phyloP scores from a whole-genome alignment of 2,888 invertebrate genomes.

The Tinea semifulvella region DNA sequence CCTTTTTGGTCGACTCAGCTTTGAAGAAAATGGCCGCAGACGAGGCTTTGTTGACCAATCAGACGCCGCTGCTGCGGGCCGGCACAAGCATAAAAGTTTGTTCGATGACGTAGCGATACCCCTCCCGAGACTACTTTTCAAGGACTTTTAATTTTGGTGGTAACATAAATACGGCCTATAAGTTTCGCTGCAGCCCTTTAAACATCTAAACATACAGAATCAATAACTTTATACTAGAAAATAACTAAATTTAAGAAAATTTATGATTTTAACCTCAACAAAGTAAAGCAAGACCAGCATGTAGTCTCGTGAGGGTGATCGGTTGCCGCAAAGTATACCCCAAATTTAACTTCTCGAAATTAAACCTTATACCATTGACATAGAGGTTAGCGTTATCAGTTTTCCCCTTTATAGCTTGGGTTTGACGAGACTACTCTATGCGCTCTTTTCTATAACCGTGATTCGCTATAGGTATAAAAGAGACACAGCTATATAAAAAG shows the following conservation, averaged over 20 bases:
- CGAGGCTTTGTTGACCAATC: slow-evolving; percentile 62
- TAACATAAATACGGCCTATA: slow-evolving; percentile 24
- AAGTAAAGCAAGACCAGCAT: slow-evolving; percentile 14
- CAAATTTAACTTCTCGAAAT: slow-evolving; percentile 23
- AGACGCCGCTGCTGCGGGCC: slow-evolving; percentile 37
- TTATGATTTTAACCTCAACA: neutral
- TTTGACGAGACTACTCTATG: slow-evolving; percentile 55
- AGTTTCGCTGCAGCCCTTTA: too few relatives aligned
- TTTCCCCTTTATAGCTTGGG: slow-evolving; percentile 31
- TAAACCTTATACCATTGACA: slow-evolving; percentile 26
- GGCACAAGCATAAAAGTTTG: slow-evolving; percentile 42
- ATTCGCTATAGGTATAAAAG: slow-evolving; percentile 49
- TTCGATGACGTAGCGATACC: slow-evolving; percentile 55
- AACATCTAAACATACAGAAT: too few relatives aligned
- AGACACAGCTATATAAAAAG: slow-evolving; percentile 54
- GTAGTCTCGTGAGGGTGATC: slow-evolving; percentile 47
- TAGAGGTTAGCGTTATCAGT: slow-evolving; percentile 18
- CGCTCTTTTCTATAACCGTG: slow-evolving; percentile 59
- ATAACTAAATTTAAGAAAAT: neutral
- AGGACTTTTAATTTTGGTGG: slow-evolving; percentile 54
- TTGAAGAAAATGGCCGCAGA: slow-evolving; percentile 71
- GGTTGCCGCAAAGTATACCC: slow-evolving; percentile 16
- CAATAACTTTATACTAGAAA: neutral
- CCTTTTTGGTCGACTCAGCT: slow-evolving; percentile 55
- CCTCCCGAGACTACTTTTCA: slow-evolving; percentile 63